Conservation (phyloP, 2,113 vertebrate species). For the Cinclus mexicanus region DNA sequence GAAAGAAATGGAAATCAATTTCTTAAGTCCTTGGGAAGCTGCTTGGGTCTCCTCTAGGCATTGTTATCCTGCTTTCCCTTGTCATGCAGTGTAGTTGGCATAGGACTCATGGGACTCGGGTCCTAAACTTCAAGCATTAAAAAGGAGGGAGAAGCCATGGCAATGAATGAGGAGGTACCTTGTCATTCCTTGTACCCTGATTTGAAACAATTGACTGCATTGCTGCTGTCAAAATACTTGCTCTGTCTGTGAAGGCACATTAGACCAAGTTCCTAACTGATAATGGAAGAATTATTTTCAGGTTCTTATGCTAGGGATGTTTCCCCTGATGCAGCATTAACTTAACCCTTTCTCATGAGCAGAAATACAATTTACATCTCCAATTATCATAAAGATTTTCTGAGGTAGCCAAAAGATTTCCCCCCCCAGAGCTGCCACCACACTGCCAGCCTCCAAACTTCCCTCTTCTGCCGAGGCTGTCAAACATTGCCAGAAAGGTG, state of each 20-base stretch:
- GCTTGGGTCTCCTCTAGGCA: background rate
- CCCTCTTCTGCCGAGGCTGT: background rate
- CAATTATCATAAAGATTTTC: background rate
- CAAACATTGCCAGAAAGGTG: background rate
- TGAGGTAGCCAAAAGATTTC: background rate
- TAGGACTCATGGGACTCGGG: accelerated
- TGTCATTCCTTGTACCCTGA: background rate
- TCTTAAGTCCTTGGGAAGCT: background rate
- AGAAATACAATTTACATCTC: background rate
- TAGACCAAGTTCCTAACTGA: background rate
- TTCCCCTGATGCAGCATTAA: background rate
- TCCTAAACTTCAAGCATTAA: background rate
- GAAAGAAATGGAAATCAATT: background rate
- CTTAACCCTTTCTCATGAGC: background rate
- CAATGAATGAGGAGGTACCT: background rate
- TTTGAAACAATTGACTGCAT: background rate
- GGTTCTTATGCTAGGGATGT: background rate
- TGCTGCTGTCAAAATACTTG: background rate
- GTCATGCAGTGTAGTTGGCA: accelerated
- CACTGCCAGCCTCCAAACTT: background rate
- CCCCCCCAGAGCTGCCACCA: background rate
- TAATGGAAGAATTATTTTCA: background rate
- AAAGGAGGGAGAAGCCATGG: background rate
- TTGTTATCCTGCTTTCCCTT: background rate
- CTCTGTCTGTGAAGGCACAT: background rate